Evolutionary conservation across 2,113 vertebrate species (phyloP), one percentile per base, ranked within the genome.

Genomic region (Bothrops jararaca): DNA sequence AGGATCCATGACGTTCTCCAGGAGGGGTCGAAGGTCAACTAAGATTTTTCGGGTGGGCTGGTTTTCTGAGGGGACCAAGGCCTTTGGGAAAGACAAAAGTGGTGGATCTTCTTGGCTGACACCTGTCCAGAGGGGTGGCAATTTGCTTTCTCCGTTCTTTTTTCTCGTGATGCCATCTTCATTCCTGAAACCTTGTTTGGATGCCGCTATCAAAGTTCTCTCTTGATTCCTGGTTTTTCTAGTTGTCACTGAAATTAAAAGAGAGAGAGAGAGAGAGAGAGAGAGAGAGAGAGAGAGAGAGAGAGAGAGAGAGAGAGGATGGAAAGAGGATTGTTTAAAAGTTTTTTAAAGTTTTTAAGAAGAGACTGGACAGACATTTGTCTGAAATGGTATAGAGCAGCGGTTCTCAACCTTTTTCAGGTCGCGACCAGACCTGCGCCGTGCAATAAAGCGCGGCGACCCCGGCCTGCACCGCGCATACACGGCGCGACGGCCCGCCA

Each of bases 1-100:
- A 0, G 54, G 69, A 34, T 97, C 96, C 34, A 92, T 93, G 4
- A 95, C 95, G 24, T 93, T 94, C 64, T 95, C 94, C 85, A 98
- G 90, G 58, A 95, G 60, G 1, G 96, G 95, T 90, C 92, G 95
- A 18, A 97, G 95, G 85, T 97, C 96, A 11, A 97, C 95, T 53
- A 42, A 91, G 69, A 97, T 95, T 91, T 64, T 97, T 94, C 93
- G 94, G 48, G 90, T 15, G 0, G 5, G 10, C 1, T 42, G 85
- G 0, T 92, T 95, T 64, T 94, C 86, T 10, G 91, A 93, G 53
- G 20, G 50, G 56, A 94, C 94, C 6, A 13, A 13, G 5, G 9
- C 58, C 10, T 24, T 8, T 4, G 11, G 58, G 12, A 15, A 12
- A 26, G 57, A 52, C 34, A 20, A 80, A 2, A 56, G 29, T 6